Evolutionary conservation across 2,113 vertebrate species (phyloP), one percentile per base, ranked within the genome.

Genomic region (Ibidorhyncha struthersii): DNA sequence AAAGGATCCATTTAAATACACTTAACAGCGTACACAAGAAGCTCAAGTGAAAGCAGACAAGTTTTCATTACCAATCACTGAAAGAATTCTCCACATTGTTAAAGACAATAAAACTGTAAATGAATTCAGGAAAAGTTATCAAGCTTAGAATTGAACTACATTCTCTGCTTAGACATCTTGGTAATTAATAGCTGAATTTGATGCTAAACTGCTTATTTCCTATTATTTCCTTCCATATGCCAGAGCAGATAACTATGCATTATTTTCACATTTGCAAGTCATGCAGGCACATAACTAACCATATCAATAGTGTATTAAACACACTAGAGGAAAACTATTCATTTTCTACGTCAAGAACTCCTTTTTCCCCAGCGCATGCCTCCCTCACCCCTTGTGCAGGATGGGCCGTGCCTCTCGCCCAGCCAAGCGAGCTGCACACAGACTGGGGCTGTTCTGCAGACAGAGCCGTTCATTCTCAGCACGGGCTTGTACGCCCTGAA

Each of bases 111-210:
- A 93, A 87, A 85, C 32, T 26, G 6, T 26, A 95, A 89, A 84
- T 38, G 1, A 82, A 91, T 87, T 91, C 45, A 56, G 19, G 55
- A 16, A 45, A 80, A 90, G 63, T 63, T 92, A 92, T 23, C 0
- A 1, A 71, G 80, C 26, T 84, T 59, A 55, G 47, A 78, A 84
- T 4, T 59, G 26, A 84, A 79, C n/a, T 62, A 9, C 61, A 65
- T 78, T 95, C 26, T 86, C 50, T 82, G 41, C 41, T 84, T 76
- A 84, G 40, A 52, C 40, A 79, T 45, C 36, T 76, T 61, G 8
- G 19, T 52, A 95, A 91, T 72, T 86, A 92, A 89, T 47, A 92
- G 65, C 47, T 86, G 59, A 83, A 81, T 86, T 89, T 77, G 49
- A 82, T 67, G 36, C 20, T 81, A 63, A 92, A 92, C 38, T 93